Evolutionary conservation across 1,140 invertebrate genomes (phyloP).

Genomic region (Notospermus geniculatus): DNA sequence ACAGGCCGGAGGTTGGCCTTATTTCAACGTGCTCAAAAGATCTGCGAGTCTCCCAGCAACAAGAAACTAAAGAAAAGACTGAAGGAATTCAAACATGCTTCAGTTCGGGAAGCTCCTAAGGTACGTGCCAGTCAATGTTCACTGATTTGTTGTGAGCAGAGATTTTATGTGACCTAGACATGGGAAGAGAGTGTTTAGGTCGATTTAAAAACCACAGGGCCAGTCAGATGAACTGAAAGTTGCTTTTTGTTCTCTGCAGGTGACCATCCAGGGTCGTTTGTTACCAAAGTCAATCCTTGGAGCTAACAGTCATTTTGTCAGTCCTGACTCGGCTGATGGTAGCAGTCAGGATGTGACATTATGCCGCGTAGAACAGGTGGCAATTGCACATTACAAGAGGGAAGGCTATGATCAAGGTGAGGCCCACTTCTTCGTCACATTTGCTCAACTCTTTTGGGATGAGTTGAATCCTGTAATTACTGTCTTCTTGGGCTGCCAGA

Average conservation of each 20-base stretch:
- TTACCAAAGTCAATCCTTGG: constrained; percentile 33
- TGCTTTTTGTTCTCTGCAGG: constrained; percentile 20
- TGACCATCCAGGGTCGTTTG: constrained; percentile 37
- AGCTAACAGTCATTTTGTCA: constrained; percentile 41
- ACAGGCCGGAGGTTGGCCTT: constrained; percentile 54
- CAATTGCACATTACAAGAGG: constrained; percentile 57
- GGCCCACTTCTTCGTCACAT: too few species aligned
- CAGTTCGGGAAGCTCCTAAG: constrained; percentile 44
- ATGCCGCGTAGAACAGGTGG: constrained; percentile 59
- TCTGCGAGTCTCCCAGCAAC: constrained; percentile 42
- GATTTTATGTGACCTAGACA: constrained; percentile 5
- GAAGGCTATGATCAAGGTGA: constrained; percentile 56
- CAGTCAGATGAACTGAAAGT: too few species aligned
- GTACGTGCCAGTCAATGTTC: too few species aligned
- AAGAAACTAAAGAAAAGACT: constrained; percentile 30
- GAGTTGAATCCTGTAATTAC: too few species aligned
- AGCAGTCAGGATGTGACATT: constrained; percentile 43
- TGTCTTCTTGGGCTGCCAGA: too few species aligned
- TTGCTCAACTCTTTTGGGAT: too few species aligned
- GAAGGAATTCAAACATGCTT: constrained; percentile 36
- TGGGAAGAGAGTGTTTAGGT: not conserved
- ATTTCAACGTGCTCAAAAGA: constrained; percentile 51
- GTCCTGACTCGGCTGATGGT: constrained; percentile 37
- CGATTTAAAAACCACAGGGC: too few species aligned
- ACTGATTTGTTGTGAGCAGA: too few species aligned